A percentile compares a stretch with the other conserved stretches of the same genome.
Conservation (phyloP, 2,797 vertebrate species). For the Spea hammondii region DNA sequence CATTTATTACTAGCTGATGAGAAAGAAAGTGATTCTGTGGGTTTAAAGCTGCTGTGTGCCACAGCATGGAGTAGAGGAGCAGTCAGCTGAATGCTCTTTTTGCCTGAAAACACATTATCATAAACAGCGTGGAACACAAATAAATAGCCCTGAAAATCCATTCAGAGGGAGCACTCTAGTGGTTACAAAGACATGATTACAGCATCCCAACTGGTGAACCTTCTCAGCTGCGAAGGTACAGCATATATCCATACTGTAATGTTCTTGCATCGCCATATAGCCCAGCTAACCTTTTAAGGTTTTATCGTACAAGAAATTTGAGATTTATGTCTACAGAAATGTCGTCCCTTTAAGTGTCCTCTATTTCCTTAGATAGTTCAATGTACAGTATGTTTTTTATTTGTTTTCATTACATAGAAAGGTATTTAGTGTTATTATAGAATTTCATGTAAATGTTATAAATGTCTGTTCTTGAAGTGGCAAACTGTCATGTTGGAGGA, state of each 20-base stretch:
- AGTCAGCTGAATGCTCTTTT: constrained; percentile 25
- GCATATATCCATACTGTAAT: not conserved
- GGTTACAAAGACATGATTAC: constrained; percentile 10
- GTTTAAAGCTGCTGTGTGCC: constrained; percentile 21
- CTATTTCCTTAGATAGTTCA: too few species aligned
- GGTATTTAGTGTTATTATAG: too few species aligned
- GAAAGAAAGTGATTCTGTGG: constrained; percentile 6
- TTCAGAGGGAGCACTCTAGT: constrained; percentile 44
- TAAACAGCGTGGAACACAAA: constrained; percentile 6
- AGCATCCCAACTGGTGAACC: not conserved
- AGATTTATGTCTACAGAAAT: too few species aligned
- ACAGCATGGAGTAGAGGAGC: constrained; percentile 21
- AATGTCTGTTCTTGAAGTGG: too few species aligned
- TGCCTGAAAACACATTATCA: constrained; percentile 17
- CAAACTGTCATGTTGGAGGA: too few species aligned
- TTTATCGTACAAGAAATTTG: too few species aligned
- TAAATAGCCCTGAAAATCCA: constrained; percentile 29
- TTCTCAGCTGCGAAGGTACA: not conserved
- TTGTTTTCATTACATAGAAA: too few species aligned
- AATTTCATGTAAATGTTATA: too few species aligned
- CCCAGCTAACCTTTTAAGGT: too few species aligned
- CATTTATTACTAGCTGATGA: constrained; percentile 39
- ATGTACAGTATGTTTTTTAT: too few species aligned
- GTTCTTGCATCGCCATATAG: too few species aligned
- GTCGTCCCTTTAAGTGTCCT: too few species aligned